Evolutionary conservation across 2,888 invertebrate genomes (phyloP).

Genomic region (Cryptus viduatorius): DNA sequence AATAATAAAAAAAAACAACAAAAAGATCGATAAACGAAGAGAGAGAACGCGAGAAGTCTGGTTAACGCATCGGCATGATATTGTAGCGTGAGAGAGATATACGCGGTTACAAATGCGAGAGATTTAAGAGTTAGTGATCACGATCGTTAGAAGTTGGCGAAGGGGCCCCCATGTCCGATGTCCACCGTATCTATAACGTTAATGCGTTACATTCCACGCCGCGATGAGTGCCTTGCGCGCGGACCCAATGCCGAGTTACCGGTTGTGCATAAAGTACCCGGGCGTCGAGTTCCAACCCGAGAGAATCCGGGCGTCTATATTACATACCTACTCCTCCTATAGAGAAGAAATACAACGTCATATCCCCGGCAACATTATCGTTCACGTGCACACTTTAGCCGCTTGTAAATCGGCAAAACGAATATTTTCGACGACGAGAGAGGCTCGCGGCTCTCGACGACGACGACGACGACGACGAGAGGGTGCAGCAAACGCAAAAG

Average conservation of each 20-base stretch:
- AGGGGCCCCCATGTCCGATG: constrained; percentile 72
- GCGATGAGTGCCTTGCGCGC: constrained; percentile 38
- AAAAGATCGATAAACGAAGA: constrained; percentile 56
- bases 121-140: constrained; percentile 78
- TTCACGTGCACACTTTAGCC: constrained; percentile 60
- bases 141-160: constrained; percentile 75
- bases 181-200: constrained; percentile 80
- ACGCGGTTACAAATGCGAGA: constrained; percentile 74
- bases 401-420: constrained; percentile 77
- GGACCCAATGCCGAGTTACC: constrained; percentile 67
- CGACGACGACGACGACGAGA: neutral
- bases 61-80: constrained; percentile 16
- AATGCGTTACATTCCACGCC: constrained; percentile 77
- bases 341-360: constrained; percentile 32
- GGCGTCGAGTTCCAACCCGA: constrained; percentile 40
- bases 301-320: constrained; percentile 53
- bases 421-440: constrained; percentile 64
- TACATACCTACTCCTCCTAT: constrained; percentile 43
- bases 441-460: neutral
- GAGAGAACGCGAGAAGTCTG: constrained; percentile 21
- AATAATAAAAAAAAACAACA: constrained; percentile 4
- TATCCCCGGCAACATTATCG: constrained; percentile 53
- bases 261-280: constrained; percentile 65
- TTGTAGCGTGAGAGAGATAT: constrained; percentile 46
- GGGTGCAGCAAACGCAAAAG: constrained; percentile 44